A percentile compares a stretch with the other conserved stretches of the same genome.
Evolutionary conservation across 2,113 vertebrate genomes (phyloP).

Genomic region (Pachypanchax playfairii): DNA sequence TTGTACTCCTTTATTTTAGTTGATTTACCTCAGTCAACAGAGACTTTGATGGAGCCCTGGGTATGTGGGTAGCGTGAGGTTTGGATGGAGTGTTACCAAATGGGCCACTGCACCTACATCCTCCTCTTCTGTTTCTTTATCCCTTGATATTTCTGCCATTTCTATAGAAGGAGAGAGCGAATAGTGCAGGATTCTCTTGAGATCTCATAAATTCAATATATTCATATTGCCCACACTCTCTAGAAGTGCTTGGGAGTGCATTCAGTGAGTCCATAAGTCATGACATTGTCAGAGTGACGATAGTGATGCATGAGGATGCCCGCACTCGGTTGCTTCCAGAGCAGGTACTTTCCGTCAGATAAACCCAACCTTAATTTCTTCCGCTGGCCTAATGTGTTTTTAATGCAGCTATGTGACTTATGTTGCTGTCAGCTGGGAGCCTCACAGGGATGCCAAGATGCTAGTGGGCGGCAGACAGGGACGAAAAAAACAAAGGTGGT

Average conservation of each 20-base stretch:
- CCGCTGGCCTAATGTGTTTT: slow-evolving; percentile 82
- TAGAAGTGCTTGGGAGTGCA: slow-evolving; percentile 75
- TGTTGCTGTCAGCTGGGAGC: slow-evolving; percentile 74
- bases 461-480: slow-evolving; percentile 61
- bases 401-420: slow-evolving; percentile 82
- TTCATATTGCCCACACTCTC: slow-evolving; percentile 57
- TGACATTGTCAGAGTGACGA: slow-evolving; percentile 65
- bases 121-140: not conserved
- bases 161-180: slow-evolving; percentile 15
- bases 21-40: not conserved
- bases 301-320: slow-evolving; percentile 72
- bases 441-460: slow-evolving; percentile 64
- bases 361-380: slow-evolving; percentile 76
- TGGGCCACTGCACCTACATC: not conserved
- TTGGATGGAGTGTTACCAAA: not conserved
- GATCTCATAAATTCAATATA: slow-evolving; percentile 73
- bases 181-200: slow-evolving; percentile 55
- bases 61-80: not conserved
- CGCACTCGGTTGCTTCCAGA: slow-evolving; percentile 54
- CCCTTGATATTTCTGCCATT: slow-evolving; percentile 3
- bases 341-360: slow-evolving; percentile 70
- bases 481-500: slow-evolving; percentile 51
- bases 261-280: slow-evolving; percentile 77
- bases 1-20: not conserved
- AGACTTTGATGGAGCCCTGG: not conserved